Evolutionary conservation across 1,140 invertebrate genomes (phyloP).

Genomic region (Leptinotarsa lineolata): DNA sequence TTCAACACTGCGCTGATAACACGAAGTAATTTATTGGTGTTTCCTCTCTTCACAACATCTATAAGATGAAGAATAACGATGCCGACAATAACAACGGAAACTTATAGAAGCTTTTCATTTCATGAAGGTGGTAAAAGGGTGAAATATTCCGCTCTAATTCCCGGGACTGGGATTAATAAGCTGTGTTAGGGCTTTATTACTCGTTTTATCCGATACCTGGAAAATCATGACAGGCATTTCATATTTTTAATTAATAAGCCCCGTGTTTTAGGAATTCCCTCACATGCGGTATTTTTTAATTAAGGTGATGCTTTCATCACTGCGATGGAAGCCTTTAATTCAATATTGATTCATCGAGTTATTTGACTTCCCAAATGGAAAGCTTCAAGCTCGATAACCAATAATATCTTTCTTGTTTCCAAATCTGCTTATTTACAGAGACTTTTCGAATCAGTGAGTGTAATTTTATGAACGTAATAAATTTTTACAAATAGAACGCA

Average conservation of each 20-base stretch:
- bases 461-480: too few species aligned
- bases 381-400: neutral
- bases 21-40: too few species aligned
- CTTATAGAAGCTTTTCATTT: neutral
- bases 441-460: neutral
- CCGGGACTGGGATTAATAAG: neutral
- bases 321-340: neutral
- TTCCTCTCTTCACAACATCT: too few species aligned
- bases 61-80: neutral
- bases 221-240: neutral
- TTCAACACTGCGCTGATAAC: too few species aligned
- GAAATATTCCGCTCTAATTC: conserved; percentile 5
- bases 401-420: neutral
- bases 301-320: conserved; percentile 8
- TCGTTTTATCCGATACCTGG: conserved; percentile 2
- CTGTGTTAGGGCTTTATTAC: neutral
- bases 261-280: conserved; percentile 1
- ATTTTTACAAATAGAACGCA: too few species aligned
- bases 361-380: neutral
- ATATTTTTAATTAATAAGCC: conserved; percentile 5
- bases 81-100: neutral
- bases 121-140: neutral
- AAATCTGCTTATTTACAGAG: neutral
- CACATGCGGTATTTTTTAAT: conserved; percentile 8
- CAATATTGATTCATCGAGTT: conserved; percentile 6